Percentiles rank a stretch among this genome's conserved stretches.
Conservation (phyloP, 2,888 invertebrate species). For the Parascotia fuliginaria region DNA sequence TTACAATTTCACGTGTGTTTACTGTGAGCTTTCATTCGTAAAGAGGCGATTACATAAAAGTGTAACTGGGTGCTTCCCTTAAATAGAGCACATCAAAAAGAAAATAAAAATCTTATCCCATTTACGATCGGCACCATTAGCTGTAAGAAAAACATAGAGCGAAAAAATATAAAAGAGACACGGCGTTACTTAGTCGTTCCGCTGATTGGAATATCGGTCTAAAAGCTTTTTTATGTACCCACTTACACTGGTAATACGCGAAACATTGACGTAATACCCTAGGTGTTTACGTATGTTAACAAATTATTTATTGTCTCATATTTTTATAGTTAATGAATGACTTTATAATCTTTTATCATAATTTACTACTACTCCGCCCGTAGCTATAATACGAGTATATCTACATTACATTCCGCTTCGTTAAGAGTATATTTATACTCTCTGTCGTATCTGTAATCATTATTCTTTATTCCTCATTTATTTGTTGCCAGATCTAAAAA, state of each 20-base stretch:
- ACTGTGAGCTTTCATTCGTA: constrained; percentile 47
- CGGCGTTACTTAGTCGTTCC: constrained; percentile 61
- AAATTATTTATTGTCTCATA: constrained; percentile 53
- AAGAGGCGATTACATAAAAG: constrained; percentile 57
- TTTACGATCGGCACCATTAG: constrained; percentile 71
- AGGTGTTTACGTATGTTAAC: constrained; percentile 51
- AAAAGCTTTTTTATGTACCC: constrained; percentile 72
- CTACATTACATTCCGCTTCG: too few relatives aligned
- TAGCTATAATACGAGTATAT: too few relatives aligned
- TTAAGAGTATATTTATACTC: too few relatives aligned
- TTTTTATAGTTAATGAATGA: constrained; percentile 21
- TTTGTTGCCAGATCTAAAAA: too few relatives aligned
- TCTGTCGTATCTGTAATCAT: too few relatives aligned
- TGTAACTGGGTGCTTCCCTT: constrained; percentile 55
- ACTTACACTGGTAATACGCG: constrained; percentile 59
- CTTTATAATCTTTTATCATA: constrained; percentile 16
- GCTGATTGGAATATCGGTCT: constrained; percentile 68
- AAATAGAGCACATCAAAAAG: constrained; percentile 68
- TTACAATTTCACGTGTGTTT: constrained; percentile 51
- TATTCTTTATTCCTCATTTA: too few relatives aligned
- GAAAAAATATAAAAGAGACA: constrained; percentile 62
- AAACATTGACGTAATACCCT: constrained; percentile 48
- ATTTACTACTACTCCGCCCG: too few relatives aligned
- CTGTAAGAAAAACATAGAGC: constrained; percentile 63
- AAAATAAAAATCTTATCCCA: constrained; percentile 71